Percentiles rank a stretch among this genome's conserved stretches.
phyloP scores from a whole-genome alignment of 2,797 vertebrate species.

The Clamator glandarius region DNA sequence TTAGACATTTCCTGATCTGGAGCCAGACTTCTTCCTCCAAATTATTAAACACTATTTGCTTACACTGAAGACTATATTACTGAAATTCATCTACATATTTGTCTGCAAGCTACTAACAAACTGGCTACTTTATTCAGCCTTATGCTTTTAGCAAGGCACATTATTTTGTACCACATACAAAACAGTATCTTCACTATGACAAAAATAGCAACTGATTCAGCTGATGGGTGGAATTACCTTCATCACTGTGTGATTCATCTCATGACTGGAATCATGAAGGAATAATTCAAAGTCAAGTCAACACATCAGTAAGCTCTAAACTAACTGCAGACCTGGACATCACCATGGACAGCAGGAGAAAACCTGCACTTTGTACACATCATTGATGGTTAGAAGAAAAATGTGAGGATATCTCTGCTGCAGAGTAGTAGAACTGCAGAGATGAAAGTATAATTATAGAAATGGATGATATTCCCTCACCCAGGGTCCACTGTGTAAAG shows the following conservation, averaged over 20 bases:
- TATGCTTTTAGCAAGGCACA: slow-evolving; percentile 1
- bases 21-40: background rate
- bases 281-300: background rate
- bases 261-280: background rate
- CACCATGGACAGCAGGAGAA: background rate
- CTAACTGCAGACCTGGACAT: background rate
- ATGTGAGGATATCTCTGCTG: background rate
- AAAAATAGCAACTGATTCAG: slow-evolving; percentile 47
- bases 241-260: slow-evolving; percentile 30
- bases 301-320: background rate
- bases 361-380: background rate
- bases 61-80: background rate
- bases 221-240: slow-evolving; percentile 54
- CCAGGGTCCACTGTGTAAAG: background rate
- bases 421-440: background rate
- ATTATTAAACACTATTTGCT: background rate
- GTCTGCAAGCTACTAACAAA: slow-evolving; percentile 6
- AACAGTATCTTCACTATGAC: slow-evolving; percentile 4
- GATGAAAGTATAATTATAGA: background rate
- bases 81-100: background rate
- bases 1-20: background rate
- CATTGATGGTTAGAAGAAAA: background rate
- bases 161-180: slow-evolving; percentile 7
- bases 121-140: slow-evolving; percentile 34
- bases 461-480: background rate